Base-by-base conservation (phyloP, 2,888 invertebrate species). In the Esperia sulphurella region DNA sequence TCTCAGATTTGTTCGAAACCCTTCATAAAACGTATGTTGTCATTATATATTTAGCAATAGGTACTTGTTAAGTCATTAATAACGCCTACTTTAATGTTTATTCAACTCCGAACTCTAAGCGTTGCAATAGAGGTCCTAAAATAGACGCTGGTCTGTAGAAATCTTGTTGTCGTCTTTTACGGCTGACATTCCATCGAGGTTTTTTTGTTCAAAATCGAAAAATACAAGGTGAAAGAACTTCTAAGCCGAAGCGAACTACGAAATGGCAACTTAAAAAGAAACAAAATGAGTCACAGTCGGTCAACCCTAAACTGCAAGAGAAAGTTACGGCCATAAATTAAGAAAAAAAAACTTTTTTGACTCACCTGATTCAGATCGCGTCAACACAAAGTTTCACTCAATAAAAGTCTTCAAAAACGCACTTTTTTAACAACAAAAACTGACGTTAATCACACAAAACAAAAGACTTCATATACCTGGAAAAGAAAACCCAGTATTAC, bases 401-500 rank as follows among this genome's bases (percentile, higher is more conserved):
- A 58, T 61, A 70, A 64, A 68, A 64, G 57, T 56, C 59, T 14
- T 60, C 53, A 59, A 65, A 69, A 63, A 53, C 14, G 7, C 68
- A 71, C 71, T 69, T 65, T 68, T 70, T 61, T 46, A 53, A 53
- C 59, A 60, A 63, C 71, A 68, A 66, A 73, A 66, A 63, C 62
- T 54, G 59, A 52, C 38, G 28, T 9, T 61, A 63, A 63, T 59
- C 60, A 70, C 79, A 75, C 74, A 71, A 75, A 71, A 79, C 64
- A 68, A 68, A 62, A 52, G 45, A 53, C 52, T 65, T 62, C 63
- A 61, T 62, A 57, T 65, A 70, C 70, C 71, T 72, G 80, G 70
- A 63, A 80, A 80, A 74, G 79, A 79, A 77, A 79, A 70, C 59
- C 62, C 61, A 69, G 55, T 68, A 63, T 61, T 65, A 65, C 59